These are phyloP conservation scores for Operophtera brumata DNA, from an alignment of 2,888 invertebrate genomes.

Conservation along the genomic window DNA sequence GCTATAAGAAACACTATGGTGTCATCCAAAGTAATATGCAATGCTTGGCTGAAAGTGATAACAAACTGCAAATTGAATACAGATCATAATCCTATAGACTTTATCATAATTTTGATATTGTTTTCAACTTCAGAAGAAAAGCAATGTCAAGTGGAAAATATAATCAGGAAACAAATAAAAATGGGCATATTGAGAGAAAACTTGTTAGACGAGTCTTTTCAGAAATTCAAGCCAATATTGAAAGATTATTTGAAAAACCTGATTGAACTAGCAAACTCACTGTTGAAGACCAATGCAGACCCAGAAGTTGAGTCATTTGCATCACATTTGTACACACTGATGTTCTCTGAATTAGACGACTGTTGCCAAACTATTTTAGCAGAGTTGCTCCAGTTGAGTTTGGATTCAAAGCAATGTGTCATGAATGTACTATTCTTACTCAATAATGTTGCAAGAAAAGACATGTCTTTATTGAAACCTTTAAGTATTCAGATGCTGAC, in stretches of 20 bases:
- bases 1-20: slow-evolving; percentile 80
- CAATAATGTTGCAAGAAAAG: slow-evolving; percentile 62
- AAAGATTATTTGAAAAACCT: slow-evolving; percentile 79
- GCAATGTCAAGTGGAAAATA: slow-evolving; percentile 81
- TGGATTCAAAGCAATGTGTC: slow-evolving; percentile 64
- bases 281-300: slow-evolving; percentile 76
- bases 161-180: slow-evolving; percentile 83
- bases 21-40: slow-evolving; percentile 77
- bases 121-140: slow-evolving; percentile 82
- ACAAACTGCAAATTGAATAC: slow-evolving; percentile 67
- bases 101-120: slow-evolving; percentile 83
- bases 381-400: slow-evolving; percentile 63
- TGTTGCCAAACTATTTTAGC: slow-evolving; percentile 64
- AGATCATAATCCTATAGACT: slow-evolving; percentile 84
- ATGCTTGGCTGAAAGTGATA: slow-evolving; percentile 81
- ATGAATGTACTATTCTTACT: slow-evolving; percentile 62
- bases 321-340: slow-evolving; percentile 77
- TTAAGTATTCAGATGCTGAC: slow-evolving; percentile 83
- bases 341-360: slow-evolving; percentile 69
- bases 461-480: slow-evolving; percentile 74
- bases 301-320: slow-evolving; percentile 80
- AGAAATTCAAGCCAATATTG: slow-evolving; percentile 77
- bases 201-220: slow-evolving; percentile 78
- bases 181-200: slow-evolving; percentile 79
- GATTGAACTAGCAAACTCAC: slow-evolving; percentile 78